Evolutionary conservation across 2,113 vertebrate genomes (phyloP).

Genomic region (Carlito syrichta): DNA sequence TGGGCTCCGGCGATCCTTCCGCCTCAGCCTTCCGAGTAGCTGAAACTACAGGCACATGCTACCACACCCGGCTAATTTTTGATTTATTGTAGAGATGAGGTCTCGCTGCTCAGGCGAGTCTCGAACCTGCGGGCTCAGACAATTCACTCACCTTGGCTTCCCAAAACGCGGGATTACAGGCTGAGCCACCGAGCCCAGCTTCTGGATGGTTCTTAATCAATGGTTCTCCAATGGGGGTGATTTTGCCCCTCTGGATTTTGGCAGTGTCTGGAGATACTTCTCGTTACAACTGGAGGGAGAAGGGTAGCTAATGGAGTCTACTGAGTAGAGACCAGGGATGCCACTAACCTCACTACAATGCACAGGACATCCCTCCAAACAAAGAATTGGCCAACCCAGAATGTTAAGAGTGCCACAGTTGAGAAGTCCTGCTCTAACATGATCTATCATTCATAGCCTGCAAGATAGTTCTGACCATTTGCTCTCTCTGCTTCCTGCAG

Average conservation of each 20-base stretch:
- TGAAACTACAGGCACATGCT: too few relatives aligned
- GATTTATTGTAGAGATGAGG: too few relatives aligned
- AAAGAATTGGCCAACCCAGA: not conserved
- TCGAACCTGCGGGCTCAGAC: too few relatives aligned
- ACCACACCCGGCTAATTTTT: too few relatives aligned
- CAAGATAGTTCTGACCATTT: not conserved
- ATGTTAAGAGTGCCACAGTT: not conserved
- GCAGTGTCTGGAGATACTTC: not conserved
- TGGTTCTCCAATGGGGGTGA: not conserved
- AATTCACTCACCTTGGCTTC: too few relatives aligned
- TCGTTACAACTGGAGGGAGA: not conserved
- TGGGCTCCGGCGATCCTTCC: too few relatives aligned
- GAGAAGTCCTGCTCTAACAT: not conserved
- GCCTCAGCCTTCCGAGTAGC: too few relatives aligned
- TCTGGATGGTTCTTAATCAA: not conserved
- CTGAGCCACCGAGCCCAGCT: too few relatives aligned
- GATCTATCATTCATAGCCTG: not conserved
- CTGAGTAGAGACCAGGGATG: not conserved
- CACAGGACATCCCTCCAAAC: not conserved
- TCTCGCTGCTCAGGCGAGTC: too few relatives aligned
- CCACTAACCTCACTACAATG: not conserved
- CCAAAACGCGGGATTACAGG: too few relatives aligned
- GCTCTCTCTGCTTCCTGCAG: not conserved
- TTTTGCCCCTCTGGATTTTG: not conserved
- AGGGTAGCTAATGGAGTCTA: not conserved